Base-by-base conservation (phyloP, 2,113 vertebrate species). In the Xyrauchen texanus region DNA sequence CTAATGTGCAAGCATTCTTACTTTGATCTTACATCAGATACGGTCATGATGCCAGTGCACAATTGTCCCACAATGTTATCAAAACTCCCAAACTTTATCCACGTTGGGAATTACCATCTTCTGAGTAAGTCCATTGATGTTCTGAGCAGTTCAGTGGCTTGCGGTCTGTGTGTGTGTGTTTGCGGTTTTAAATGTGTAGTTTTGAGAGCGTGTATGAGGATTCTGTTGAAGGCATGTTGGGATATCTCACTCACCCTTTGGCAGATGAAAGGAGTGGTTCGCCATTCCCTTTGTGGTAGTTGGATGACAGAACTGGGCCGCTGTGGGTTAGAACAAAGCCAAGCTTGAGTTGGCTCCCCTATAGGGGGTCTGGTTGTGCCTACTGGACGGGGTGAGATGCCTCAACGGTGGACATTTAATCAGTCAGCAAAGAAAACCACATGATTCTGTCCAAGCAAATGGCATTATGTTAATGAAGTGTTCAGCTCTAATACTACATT, bases 271-370 rank as follows among this genome's bases (percentile, higher is more conserved):
- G 82, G 78, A 81, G 83, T 89, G 89, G 85, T 92, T 89, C 90
- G 87, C 82, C 87, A 91, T 91, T 91, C 92, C 86, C 86, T 93
- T 91, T 92, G 88, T 90, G 89, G 87, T 74, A 53, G 81, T 87
- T 89, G 83, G 80, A 86, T 89, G 83, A 87, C 84, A 87, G 86
- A 83, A 83, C 79, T 68, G 82, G 85, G 84, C 85, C 82, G 83
- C 70, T 85, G 85, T 86, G 83, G 86, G 86, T 88, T 85, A 88
- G 87, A 90, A 90, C 89, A 92, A 89, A 91, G 87, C 86, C 60
- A 58, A 68, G 65, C 82, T 82, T 79, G 85, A 89, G 88, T 88
- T 86, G 86, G 84, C 66, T 62, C 64, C 62, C 70, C 84, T 44
- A 70, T n/a, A 34, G 74, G 82, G 76, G 83, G 75, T 69, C 58